These are phyloP conservation scores for Halcyon smyrnensis DNA, from an alignment of 2,797 vertebrate species.

Conservation along the genomic window DNA sequence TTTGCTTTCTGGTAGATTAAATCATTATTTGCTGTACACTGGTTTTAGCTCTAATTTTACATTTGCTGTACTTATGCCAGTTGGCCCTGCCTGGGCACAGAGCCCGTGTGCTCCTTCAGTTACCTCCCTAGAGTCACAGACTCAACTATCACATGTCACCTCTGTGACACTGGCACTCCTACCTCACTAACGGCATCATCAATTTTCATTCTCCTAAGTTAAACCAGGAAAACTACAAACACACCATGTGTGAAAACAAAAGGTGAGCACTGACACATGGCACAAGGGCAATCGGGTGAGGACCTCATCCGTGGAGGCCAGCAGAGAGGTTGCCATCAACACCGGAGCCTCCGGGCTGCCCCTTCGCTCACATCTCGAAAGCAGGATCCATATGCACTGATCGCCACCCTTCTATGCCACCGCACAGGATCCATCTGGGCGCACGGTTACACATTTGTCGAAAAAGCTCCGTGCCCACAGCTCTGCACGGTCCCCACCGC, in stretches of 20 bases:
- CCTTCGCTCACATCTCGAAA: fast-evolving
- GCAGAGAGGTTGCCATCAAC: fast-evolving
- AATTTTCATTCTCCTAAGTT: fast-evolving
- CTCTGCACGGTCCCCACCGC: too few relatives aligned
- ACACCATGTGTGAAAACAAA: fast-evolving
- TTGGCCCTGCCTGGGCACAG: fast-evolving
- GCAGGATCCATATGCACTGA: fast-evolving
- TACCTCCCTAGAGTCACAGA: fast-evolving
- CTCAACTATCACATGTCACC: fast-evolving
- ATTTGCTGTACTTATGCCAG: fast-evolving
- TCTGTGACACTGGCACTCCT: fast-evolving
- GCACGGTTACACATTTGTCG: fast-evolving
- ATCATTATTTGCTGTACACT: fast-evolving
- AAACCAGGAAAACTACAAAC: not conserved
- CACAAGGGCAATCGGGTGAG: fast-evolving
- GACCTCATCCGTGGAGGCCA: fast-evolving
- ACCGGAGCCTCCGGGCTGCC: not conserved
- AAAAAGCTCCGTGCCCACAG: not conserved
- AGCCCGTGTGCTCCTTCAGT: fast-evolving
- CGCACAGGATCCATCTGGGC: fast-evolving
- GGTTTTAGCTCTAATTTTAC: not conserved
- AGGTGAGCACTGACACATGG: fast-evolving
- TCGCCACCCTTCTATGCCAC: fast-evolving
- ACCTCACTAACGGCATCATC: not conserved
- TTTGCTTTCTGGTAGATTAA: not conserved